These are phyloP conservation scores for Porites cylindrica DNA, from an alignment of 92 coral and sea anemone genomes.

Conservation along the genomic window DNA sequence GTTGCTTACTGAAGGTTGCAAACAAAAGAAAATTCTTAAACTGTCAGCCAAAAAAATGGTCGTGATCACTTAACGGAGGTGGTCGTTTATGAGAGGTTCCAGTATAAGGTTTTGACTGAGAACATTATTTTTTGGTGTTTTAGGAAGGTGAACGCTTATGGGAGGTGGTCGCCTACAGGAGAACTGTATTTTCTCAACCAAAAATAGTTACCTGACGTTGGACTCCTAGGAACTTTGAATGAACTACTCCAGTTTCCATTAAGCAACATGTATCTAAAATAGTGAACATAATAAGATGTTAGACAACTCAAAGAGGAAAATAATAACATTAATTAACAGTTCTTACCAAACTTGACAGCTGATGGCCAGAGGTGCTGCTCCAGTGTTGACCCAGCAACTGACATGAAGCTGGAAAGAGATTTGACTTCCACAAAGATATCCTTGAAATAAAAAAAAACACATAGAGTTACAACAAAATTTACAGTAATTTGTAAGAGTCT, in stretches of 20 bases:
- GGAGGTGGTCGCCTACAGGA: no score
- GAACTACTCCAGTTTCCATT: conserved; percentile 94
- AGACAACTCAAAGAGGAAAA: neutral
- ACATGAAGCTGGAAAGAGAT: conserved; percentile 74
- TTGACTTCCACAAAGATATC: conserved; percentile 77
- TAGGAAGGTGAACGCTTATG: no score
- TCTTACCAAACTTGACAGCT: conserved; percentile 93
- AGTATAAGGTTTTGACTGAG: no score
- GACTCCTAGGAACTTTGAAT: conserved; percentile 88
- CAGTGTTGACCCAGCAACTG: conserved; percentile 75
- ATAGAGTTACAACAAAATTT: no score
- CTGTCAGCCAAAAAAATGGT: no score
- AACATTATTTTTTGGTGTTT: no score
- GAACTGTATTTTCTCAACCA: no score
- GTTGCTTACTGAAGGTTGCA: no score
- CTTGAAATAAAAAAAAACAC: conserved; percentile 35
- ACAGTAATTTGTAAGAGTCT: no score
- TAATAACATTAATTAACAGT: neutral
- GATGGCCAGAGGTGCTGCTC: conserved; percentile 98
- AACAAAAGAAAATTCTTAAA: no score
- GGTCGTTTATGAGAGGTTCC: no score
- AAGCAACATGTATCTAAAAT: conserved; percentile 80
- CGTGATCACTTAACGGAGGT: no score
- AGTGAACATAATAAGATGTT: neutral
- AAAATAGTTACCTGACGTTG: conserved; percentile 84